Percentiles rank a stretch among this genome's conserved stretches.
Evolutionary conservation across 2,113 vertebrate genomes (phyloP).

Genomic region (Galbula dea): DNA sequence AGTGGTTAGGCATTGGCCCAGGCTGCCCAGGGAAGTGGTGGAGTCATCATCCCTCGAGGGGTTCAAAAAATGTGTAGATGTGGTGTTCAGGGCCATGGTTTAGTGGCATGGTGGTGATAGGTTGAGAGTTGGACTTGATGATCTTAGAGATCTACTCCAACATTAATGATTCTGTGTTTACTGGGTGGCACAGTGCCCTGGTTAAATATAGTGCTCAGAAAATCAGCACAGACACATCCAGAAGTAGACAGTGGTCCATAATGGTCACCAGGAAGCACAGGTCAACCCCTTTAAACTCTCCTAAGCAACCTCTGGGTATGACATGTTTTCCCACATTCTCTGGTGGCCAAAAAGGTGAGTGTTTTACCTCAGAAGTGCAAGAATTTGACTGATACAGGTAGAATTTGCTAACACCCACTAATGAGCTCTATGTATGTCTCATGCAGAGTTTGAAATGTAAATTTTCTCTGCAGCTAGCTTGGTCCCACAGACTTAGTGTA

Average conservation of each 20-base stretch:
- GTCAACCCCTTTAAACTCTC: background rate
- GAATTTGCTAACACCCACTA: background rate
- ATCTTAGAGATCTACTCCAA: no score
- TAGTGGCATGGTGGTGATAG: no score
- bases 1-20: no score
- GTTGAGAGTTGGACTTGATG: no score
- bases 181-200: background rate
- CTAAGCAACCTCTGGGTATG: background rate
- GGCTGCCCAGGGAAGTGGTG: no score
- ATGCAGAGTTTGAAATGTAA: background rate
- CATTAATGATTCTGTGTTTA: no score
- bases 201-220: background rate
- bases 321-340: background rate
- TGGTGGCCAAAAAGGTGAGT: background rate
- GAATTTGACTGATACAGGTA: background rate
- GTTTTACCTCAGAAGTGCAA: background rate
- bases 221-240: background rate
- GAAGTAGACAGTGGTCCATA: background rate
- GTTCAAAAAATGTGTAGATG: no score
- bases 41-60: no score
- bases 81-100: no score
- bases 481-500: fast-evolving
- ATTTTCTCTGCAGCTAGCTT: background rate
- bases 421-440: background rate
- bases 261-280: background rate